phyloP scores from a whole-genome alignment of 2,797 vertebrate genomes.

The Anguilla pacifica region DNA sequence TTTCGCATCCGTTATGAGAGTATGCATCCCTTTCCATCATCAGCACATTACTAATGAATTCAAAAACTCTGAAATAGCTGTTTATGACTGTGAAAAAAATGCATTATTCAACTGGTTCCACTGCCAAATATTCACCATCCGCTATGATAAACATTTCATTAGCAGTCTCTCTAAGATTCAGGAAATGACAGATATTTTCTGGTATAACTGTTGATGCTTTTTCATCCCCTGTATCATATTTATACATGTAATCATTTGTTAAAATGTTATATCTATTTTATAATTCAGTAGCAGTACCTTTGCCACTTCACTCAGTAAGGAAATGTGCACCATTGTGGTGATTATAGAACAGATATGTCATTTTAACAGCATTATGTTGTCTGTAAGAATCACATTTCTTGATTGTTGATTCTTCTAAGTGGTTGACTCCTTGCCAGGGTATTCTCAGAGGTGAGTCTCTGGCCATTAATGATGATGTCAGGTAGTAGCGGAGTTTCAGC shows the following conservation, averaged over 20 bases:
- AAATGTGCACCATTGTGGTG: neutral
- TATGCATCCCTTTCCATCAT: conserved; percentile 65
- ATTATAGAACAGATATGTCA: neutral
- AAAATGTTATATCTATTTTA: neutral
- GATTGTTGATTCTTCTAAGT: neutral
- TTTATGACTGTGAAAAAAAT: neutral
- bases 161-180: neutral
- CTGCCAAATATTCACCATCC: neutral
- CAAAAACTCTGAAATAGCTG: neutral
- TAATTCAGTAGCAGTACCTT: neutral
- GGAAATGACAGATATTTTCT: neutral
- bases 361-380: neutral
- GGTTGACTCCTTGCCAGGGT: neutral
- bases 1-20: conserved; percentile 98
- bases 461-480: conserved; percentile 14
- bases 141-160: neutral
- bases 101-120: neutral
- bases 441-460: neutral
- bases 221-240: neutral
- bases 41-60: neutral
- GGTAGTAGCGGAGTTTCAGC: neutral
- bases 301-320: neutral
- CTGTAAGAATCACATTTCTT: neutral
- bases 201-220: neutral
- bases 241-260: neutral